Evolutionary conservation across 1,140 invertebrate genomes (phyloP), one percentile per base, ranked within the genome.

Genomic region (Diabrotica virgifera): DNA sequence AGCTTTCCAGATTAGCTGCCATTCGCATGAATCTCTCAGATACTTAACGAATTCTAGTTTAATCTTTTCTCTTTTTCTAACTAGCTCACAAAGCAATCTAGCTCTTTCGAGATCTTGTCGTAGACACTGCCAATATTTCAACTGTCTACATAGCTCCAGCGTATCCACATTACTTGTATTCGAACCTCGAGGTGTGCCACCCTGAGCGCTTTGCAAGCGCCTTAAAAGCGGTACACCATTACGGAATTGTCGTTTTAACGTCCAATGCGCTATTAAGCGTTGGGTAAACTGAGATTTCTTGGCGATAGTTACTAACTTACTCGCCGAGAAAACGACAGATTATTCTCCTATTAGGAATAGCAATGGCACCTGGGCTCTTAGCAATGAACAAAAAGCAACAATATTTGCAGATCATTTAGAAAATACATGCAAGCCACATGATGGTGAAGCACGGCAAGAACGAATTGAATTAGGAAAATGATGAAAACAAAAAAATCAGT

Each of bases 211-310:
- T 78, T 96, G 94, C 38, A 97, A 77, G 14, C 97, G 82, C 63
- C 96, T 79, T 35, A 99, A 78, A 36, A 99, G 81, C 0, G 97
- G 97, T 8, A 99, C 97, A 1, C 97, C 97, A 82, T 98, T 98
- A 55, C 97, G 80, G 63, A 92, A 92, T 76, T 97, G 94, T n/a
- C 97, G 78, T 78, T 98, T 99, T 3, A 98, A 80, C 5, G 94
- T 97, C 96, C 97, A 98, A 76, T 94, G 94, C 0, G 92, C 90
- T 54, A 95, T 90, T 5, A 98, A 80, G 11, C 93, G 81, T 75
- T 95, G 92, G 66, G 98, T 89, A 74, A 98, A 91, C 69, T 93
- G 89, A 55, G 90, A 91, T 65, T 93, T 93, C 73, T 91, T 90
- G 11, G 87, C 83, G 70, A 92, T 81, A 40, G 80, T 81, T 6